Percentiles rank a stretch among this genome's conserved stretches.
These are phyloP conservation scores for Leucoma salicis DNA, from an alignment of 2,888 invertebrate genomes.

Conservation along the genomic window DNA sequence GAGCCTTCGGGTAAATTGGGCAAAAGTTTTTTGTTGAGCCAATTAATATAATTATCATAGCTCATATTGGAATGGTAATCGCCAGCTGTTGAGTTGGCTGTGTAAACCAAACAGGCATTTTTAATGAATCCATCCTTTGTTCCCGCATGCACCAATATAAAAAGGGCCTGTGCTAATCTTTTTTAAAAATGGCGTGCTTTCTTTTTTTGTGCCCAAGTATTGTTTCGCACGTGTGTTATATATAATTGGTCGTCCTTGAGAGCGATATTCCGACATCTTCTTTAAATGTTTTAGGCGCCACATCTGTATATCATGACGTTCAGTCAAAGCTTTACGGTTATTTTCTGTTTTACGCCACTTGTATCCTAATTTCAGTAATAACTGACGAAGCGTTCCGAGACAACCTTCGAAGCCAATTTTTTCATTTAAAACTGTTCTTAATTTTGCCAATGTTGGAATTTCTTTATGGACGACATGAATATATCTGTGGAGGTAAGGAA, in stretches of 20 bases:
- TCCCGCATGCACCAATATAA: conserved; percentile 31
- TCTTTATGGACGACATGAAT: not conserved
- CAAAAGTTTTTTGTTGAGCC: conserved; percentile 30
- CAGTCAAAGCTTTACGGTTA: not conserved
- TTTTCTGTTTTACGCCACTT: conserved; percentile 1
- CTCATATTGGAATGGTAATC: conserved; percentile 30
- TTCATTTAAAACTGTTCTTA: not conserved
- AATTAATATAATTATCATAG: conserved; percentile 27
- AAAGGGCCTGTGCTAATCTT: conserved; percentile 20
- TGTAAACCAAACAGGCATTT: conserved; percentile 29
- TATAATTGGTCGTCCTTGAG: too few species aligned
- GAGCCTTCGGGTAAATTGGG: conserved; percentile 25
- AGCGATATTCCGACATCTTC: conserved; percentile 16
- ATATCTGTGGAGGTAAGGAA: too few species aligned
- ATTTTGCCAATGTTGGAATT: not conserved
- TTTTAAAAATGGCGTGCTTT: conserved; percentile 11
- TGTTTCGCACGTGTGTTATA: conserved; percentile 19
- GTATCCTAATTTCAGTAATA: conserved; percentile 1
- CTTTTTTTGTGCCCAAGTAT: conserved; percentile 15
- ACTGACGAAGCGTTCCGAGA: not conserved
- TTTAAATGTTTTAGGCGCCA: conserved; percentile 20
- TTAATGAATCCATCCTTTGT: conserved; percentile 26
- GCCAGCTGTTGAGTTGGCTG: conserved; percentile 20
- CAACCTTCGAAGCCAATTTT: not conserved
- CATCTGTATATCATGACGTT: conserved; percentile 12